Base-by-base conservation (phyloP, 2,113 vertebrate species). In the Cavia porcellus region DNA sequence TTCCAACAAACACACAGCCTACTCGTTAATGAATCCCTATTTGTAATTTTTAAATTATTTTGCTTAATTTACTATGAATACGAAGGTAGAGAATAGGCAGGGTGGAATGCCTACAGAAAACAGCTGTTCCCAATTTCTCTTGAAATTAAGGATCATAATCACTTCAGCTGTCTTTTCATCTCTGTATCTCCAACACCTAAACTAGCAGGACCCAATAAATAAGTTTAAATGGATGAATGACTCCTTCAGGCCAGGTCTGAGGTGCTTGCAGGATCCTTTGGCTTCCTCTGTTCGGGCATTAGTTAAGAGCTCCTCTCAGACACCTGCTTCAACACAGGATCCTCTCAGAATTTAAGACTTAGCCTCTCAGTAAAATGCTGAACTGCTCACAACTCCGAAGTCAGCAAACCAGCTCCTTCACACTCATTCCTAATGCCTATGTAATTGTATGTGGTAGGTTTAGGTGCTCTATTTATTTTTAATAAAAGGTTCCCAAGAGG, bases 31-130 rank as follows among this genome's bases (percentile, higher is more conserved):
- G 0, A 14, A 82, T 61, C 1, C 12, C 6, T 20, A 77, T 30
- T 55, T 94, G 30, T 20, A 93, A 89, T 74, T 93, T 89, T 66
- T 66, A 90, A 95, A 77, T 81, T 68, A 0, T 95, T 84, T 94
- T 66, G 19, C 19, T 81, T 88, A 88, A 88, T 88, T 77, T 24
- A 88, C 38, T 87, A 30, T 70, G 45, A 52, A 38, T 72, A 11
- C 45, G 97, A 82, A 90, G 19, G 64, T 45, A 64, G 35, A 80
- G 0, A n/a, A 66, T 22, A 89, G 64, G 55, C 7, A 75, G 17
- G 2, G 6, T 47, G 77, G 59, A 74, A 90, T 2, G 79, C 10
- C 17, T 70, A 61, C 35, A 95, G 82, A 77, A 92, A 85, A 75
- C 15, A 57, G 30, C 20, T 95, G 20, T 77, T 80, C 22, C 61